Evolutionary conservation across 2,113 vertebrate genomes (phyloP).

Genomic region (Bubo blakistoni): DNA sequence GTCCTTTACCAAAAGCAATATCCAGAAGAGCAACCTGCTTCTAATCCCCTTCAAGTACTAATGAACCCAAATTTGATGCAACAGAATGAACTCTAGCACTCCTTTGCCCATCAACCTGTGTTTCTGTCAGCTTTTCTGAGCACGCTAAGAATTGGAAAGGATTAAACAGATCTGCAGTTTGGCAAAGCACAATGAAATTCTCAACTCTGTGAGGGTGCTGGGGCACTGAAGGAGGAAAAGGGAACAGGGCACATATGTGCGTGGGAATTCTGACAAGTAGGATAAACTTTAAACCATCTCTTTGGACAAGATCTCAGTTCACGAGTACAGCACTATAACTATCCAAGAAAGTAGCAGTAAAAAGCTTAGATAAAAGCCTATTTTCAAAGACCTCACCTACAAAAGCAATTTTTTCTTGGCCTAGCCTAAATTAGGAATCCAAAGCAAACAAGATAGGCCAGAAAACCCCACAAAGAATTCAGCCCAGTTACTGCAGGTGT

Average conservation of each 20-base stretch:
- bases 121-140: slow-evolving; percentile 46
- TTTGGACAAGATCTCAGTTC: background rate
- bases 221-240: background rate
- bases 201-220: slow-evolving; percentile 1
- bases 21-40: slow-evolving; percentile 48
- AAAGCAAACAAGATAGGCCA: background rate
- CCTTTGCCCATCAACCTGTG: background rate
- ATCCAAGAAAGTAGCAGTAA: background rate
- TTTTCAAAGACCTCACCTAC: background rate
- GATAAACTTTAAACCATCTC: background rate
- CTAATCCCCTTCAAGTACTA: slow-evolving; percentile 38
- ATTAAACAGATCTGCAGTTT: slow-evolving; percentile 38
- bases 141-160: background rate
- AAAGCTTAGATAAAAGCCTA: background rate
- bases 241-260: background rate
- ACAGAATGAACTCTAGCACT: slow-evolving; percentile 36
- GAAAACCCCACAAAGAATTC: background rate
- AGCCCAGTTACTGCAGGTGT: background rate
- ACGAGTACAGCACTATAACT: background rate
- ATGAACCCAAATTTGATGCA: slow-evolving; percentile 48
- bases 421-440: background rate
- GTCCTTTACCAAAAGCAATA: slow-evolving; percentile 18
- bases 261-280: slow-evolving; percentile 8
- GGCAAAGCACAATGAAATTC: background rate
- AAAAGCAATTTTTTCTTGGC: background rate